Evolutionary conservation across 2,797 vertebrate species (phyloP), one percentile per base, ranked within the genome.

Genomic region (Hyperoplus immaculatus): DNA sequence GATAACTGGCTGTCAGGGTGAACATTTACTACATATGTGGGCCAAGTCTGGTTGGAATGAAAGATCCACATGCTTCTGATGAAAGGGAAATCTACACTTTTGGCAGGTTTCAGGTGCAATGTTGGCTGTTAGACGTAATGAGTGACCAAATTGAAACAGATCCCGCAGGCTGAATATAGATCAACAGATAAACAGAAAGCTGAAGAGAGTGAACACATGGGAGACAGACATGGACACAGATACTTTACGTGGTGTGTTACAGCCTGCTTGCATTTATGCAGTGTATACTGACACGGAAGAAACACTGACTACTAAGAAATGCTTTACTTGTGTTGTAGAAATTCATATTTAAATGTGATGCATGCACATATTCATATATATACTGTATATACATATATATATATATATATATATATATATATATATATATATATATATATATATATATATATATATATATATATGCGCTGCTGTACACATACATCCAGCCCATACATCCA

Each of bases 1-100:
- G 86, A 89, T 91, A 88, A 92, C 80, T 83, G 83, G 63, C 77
- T 91, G 85, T 92, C 89, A 78, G 82, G 75, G 78, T 81, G 85
- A 89, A 86, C 88, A 90, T 88, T 84, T 75, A 80, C 75, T 69
- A 85, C 80, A 92, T 60, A 66, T 92, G 91, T 87, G 91, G 67
- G 72, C 47, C 53, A 12, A 21, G 49, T 61, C 63, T 66, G 76
- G 56, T 46, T 55, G 57, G 60, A 73, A 63, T 72, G 67, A 73
- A 64, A 80, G 74, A 62, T 29, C 71, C 81, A 78, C 79, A 81
- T 88, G 89, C 81, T 88, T 88, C 78, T 77, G 64, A 85, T 84
- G 61, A 75, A 87, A 81, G 64, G 46, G 5, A 86, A 83, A 78
- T 77, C 61, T 77, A 50, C 5, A 16, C 61, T 78, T 75, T 66